These are phyloP conservation scores for Bombus pyrosoma DNA, from an alignment of 1,140 invertebrate genomes.

Conservation along the genomic window DNA sequence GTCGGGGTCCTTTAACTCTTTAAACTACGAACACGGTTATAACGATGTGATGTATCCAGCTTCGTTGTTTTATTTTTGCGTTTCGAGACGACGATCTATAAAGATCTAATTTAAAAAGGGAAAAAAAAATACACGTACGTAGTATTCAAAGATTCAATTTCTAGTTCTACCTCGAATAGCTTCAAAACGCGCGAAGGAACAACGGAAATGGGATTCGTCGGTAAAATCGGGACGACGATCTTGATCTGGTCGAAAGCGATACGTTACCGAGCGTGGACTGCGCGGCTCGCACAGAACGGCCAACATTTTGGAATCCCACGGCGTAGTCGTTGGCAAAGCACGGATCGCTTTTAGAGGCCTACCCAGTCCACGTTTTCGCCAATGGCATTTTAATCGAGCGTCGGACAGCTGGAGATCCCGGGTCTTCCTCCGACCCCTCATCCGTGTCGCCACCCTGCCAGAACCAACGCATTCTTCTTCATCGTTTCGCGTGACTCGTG, in stretches of 20 bases:
- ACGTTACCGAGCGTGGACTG: background rate
- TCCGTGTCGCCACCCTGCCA: background rate
- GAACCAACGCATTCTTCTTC: slow-evolving; percentile 10
- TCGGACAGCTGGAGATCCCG: slow-evolving; percentile 31
- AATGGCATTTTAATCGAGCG: slow-evolving; percentile 62
- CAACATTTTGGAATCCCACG: background rate
- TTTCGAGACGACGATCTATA: no score
- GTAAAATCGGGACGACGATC: background rate
- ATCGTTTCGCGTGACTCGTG: slow-evolving; percentile 35
- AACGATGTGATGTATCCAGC: no score
- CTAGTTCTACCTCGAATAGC: background rate
- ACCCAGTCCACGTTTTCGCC: slow-evolving; percentile 48
- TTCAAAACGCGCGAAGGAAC: background rate
- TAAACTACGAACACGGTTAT: no score
- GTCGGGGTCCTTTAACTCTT: no score
- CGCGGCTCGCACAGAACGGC: background rate
- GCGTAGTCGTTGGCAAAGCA: slow-evolving; percentile 26
- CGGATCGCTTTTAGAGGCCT: slow-evolving; percentile 11
- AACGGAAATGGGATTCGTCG: background rate
- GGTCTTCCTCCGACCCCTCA: background rate
- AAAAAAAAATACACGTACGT: no score
- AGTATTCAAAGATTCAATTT: background rate
- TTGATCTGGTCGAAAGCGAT: background rate
- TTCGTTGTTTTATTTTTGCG: no score
- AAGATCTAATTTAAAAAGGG: no score